phyloP scores from a whole-genome alignment of 2,888 invertebrate species.

The Anarsia innoxiella region DNA sequence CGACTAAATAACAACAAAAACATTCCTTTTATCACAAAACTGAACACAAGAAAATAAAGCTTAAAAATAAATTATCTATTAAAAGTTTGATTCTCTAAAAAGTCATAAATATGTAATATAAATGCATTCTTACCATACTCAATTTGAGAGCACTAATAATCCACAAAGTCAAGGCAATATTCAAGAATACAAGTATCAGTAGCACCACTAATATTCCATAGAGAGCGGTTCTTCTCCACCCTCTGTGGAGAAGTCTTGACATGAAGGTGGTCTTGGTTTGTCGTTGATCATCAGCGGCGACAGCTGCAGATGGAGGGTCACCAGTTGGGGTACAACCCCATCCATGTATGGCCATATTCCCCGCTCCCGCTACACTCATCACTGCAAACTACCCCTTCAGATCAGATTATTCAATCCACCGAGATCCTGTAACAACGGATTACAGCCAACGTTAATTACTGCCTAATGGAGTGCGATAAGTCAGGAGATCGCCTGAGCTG shows the following conservation, averaged over 20 bases:
- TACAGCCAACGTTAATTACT: constrained; percentile 33
- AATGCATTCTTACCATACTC: constrained; percentile 85
- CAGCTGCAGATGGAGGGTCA: constrained; percentile 41
- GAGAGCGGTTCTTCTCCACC: constrained; percentile 95
- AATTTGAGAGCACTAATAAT: constrained; percentile 96
- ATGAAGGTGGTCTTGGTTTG: constrained; percentile 33
- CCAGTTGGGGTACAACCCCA: constrained; percentile 66
- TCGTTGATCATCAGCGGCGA: constrained; percentile 22
- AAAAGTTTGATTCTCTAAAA: too few relatives aligned
- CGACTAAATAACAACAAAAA: constrained; percentile 72
- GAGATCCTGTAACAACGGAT: constrained; percentile 40
- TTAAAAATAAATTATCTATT: not conserved
- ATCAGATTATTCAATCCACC: constrained; percentile 24
- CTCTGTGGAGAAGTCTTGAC: constrained; percentile 54
- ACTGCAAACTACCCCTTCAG: constrained; percentile 20
- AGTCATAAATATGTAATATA: too few relatives aligned
- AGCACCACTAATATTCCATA: constrained; percentile 90
- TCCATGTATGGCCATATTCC: constrained; percentile 48
- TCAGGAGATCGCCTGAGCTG: too few relatives aligned
- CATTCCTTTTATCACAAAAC: not conserved
- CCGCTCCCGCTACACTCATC: constrained; percentile 43
- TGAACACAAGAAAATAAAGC: not conserved
- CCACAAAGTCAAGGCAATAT: constrained; percentile 97
- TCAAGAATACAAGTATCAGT: constrained; percentile 91
- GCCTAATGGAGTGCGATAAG: constrained; percentile 22